phyloP scores from a whole-genome alignment of 2,888 invertebrate genomes.

The Scrobipalpa costella region DNA sequence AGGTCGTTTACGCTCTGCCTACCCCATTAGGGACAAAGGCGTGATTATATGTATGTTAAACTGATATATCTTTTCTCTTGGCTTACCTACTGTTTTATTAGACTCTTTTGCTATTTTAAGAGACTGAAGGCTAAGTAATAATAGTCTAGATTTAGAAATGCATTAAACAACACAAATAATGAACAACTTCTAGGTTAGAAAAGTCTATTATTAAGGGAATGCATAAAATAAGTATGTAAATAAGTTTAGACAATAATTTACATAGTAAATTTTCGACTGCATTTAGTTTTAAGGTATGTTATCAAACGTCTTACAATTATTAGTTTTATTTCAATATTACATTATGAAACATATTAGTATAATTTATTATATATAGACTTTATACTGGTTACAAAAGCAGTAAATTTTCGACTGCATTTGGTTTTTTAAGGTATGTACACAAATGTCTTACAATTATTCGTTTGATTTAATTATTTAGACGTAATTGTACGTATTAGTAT shows the following conservation, averaged over 20 bases:
- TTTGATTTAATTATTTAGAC: background rate
- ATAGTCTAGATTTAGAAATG: too few relatives aligned
- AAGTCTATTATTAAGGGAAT: too few relatives aligned
- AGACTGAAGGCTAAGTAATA: too few relatives aligned
- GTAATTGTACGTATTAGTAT: constrained; percentile 26
- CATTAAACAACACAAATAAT: background rate
- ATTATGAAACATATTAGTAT: constrained; percentile 25
- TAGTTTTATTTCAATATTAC: background rate
- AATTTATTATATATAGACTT: constrained; percentile 37
- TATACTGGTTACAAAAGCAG: constrained; percentile 38
- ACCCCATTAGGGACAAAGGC: too few relatives aligned
- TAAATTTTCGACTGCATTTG: constrained; percentile 36
- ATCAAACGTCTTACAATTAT: constrained; percentile 26
- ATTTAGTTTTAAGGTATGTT: constrained; percentile 40
- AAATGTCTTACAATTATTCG: background rate
- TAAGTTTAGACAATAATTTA: background rate
- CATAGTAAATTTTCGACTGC: constrained; percentile 36
- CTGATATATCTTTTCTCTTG: too few relatives aligned
- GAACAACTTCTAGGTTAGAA: background rate
- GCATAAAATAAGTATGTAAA: background rate
- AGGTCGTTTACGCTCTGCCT: too few relatives aligned
- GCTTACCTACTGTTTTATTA: too few relatives aligned
- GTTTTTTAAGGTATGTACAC: constrained; percentile 43
- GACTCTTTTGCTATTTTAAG: too few relatives aligned
- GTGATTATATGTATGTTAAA: too few relatives aligned